A percentile compares a stretch with the other conserved stretches of the same genome.
Evolutionary conservation across 2,797 vertebrate genomes (phyloP).

Genomic region (Rhodeus uyekii): DNA sequence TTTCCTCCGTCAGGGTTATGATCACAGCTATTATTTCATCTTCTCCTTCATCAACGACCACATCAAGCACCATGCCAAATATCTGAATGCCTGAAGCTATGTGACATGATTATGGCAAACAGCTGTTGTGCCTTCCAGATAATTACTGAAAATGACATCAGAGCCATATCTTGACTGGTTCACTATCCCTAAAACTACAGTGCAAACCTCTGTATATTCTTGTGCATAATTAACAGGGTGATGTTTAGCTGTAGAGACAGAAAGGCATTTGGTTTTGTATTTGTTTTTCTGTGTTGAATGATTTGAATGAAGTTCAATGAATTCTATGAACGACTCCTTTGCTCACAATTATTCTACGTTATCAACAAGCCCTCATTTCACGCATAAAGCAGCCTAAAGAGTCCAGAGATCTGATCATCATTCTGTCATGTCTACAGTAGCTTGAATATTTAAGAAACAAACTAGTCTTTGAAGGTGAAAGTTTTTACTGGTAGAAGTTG

Average conservation of each 20-base stretch:
- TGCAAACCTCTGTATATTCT: neutral
- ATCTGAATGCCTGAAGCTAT: slow-evolving; percentile 80
- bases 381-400: neutral
- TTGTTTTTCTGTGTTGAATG: neutral
- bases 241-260: neutral
- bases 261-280: slow-evolving; percentile 24
- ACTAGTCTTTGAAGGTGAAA: slow-evolving; percentile 50
- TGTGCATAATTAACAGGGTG: neutral
- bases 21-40: slow-evolving; percentile 97
- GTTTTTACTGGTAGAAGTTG: slow-evolving; percentile 79
- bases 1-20: slow-evolving; percentile 83
- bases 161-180: neutral
- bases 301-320: neutral
- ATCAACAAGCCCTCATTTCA: neutral
- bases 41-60: slow-evolving; percentile 91
- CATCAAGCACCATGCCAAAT: slow-evolving; percentile 94
- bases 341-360: neutral
- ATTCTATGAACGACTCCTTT: neutral
- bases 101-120: neutral
- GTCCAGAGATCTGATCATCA: neutral
- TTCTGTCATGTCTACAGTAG: neutral
- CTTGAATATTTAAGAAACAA: slow-evolving; percentile 58
- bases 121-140: slow-evolving; percentile 8
- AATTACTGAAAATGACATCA: neutral
- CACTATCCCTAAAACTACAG: neutral